Evolutionary conservation across 37 sponge, comb jelly and placozoan genomes (phyloP), one percentile per base, ranked within the genome.

Genomic region (Hormiphora californensis): DNA sequence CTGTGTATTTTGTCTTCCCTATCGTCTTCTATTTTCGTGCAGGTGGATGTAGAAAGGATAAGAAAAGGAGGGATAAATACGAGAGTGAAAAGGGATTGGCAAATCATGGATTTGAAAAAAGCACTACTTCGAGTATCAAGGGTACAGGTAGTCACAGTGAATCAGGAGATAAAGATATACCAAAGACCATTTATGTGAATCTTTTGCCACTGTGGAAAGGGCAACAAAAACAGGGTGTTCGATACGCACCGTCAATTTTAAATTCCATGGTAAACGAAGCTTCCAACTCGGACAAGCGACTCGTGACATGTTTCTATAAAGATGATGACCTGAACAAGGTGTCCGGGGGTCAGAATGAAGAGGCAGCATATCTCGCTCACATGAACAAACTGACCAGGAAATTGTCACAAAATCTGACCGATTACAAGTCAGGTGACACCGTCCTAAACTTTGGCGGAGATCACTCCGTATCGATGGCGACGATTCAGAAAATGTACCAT

Each of bases 361-460:
- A 73, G 43, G n/a, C n/a, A n/a, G n/a, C n/a, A n/a, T 73, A 73
- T 28, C 40, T 46, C 21, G 3, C 32, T 41, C 81, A 73, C 46
- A 73, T 73, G 81, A 73, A 73, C 81, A 73, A 73, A 73, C 46
- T 73, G 43, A 43, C 46, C 44, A 40, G 2, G 27, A 73, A 73
- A 41, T 28, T 73, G 43, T 73, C 81, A 1, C 9, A 21, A 22
- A 73, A 73, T 73, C 43, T 73, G 25, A 36, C 32, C 21, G 81
- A 33, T 3, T 30, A 43, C 0, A 73, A 40, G 23, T 8, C 81
- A n/a, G 81, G 81, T 43, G 81, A 73, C 23, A 73, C 81, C 21
- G 81, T 73, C 44, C 81, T 73, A 11, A 73, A 73, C 81, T 73
- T 73, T 40, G 81, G 81, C 1, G 81, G 81, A 21, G 81, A 73